These are phyloP conservation scores for Callipepla californica DNA, from an alignment of 2,113 vertebrate species.

Conservation along the genomic window DNA sequence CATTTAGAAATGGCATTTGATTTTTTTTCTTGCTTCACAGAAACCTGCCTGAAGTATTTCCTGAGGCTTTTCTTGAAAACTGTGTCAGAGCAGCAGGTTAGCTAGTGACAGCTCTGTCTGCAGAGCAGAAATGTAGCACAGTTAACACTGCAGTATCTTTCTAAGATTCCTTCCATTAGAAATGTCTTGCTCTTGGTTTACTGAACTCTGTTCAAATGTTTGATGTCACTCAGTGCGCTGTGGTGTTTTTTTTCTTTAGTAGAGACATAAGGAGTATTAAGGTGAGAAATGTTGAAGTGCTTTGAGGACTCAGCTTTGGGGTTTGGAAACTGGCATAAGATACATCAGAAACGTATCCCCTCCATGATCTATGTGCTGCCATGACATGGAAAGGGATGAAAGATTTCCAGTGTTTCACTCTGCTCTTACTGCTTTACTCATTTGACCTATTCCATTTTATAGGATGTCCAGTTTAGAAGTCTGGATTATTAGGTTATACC, in stretches of 20 bases:
- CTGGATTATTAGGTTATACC: neutral
- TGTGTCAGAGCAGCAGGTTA: neutral
- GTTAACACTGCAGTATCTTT: conserved; percentile 1
- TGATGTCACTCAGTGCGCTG: neutral
- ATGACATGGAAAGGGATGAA: neutral
- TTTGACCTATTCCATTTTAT: neutral
- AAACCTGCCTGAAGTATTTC: conserved; percentile 25
- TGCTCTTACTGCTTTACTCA: neutral
- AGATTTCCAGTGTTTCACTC: neutral
- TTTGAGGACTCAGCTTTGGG: neutral
- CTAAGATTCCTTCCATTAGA: neutral
- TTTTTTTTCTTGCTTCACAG: neutral
- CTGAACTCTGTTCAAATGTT: conserved; percentile 33
- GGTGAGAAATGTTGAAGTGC: neutral
- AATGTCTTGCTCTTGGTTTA: conserved; percentile 23
- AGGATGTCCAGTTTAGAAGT: neutral
- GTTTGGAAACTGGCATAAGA: neutral
- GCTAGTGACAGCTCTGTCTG: neutral
- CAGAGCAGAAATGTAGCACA: neutral
- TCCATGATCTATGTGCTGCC: neutral
- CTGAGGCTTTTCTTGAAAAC: conserved; percentile 54
- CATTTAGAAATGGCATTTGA: neutral
- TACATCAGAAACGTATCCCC: neutral
- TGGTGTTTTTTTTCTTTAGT: neutral
- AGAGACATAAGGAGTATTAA: neutral